Percentiles rank a stretch among this genome's conserved stretches.
phyloP scores from a whole-genome alignment of 1,140 invertebrate genomes.

The Leptestheria dahalacensis region DNA sequence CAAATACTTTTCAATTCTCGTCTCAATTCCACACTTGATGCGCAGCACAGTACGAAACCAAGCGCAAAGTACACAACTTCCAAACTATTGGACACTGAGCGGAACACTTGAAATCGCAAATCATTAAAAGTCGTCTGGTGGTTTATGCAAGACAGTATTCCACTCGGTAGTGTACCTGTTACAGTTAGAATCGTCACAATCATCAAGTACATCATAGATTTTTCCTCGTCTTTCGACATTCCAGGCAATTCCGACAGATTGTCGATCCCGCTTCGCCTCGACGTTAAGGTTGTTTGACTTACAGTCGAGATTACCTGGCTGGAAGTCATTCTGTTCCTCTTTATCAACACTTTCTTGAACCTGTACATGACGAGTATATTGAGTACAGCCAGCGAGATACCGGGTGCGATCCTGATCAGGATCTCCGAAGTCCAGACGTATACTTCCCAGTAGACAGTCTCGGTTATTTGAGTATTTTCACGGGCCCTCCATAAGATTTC shows the following conservation, averaged over 20 bases:
- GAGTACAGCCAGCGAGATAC: background rate
- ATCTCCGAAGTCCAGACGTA: background rate
- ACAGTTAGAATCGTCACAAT: background rate
- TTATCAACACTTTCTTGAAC: background rate
- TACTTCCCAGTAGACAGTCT: background rate
- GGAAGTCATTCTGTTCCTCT: too few relatives aligned
- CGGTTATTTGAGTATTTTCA: background rate
- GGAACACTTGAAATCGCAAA: background rate
- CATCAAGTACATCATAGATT: background rate
- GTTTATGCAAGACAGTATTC: background rate
- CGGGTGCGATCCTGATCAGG: background rate
- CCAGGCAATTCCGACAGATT: too few relatives aligned
- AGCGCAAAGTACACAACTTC: background rate
- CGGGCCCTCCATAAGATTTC: background rate
- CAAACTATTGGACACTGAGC: background rate
- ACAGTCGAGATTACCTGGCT: too few relatives aligned
- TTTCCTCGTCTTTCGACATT: background rate
- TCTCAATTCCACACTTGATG: background rate
- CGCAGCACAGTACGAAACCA: background rate
- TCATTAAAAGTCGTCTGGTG: background rate
- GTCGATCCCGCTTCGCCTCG: too few relatives aligned
- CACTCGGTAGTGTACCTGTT: background rate
- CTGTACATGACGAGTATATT: background rate
- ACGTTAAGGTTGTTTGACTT: too few relatives aligned
- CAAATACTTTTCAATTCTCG: background rate